Conservation (phyloP, 37 sponge, comb jelly and placozoan genomes). For the Bolinopsis microptera region DNA sequence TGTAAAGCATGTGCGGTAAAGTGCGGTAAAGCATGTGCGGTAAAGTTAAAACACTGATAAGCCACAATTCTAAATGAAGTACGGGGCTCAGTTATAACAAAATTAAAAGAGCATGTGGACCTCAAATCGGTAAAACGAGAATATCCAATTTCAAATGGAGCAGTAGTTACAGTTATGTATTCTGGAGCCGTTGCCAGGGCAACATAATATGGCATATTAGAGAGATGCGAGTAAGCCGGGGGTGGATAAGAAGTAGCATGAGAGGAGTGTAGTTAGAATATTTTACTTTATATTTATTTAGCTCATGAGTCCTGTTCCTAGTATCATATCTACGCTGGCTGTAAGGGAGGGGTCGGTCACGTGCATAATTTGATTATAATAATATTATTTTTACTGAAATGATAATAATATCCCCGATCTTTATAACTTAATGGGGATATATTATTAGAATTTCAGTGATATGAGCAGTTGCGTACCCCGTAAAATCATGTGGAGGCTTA, state of each 20-base stretch:
- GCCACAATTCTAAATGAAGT: neutral
- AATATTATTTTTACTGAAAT: too few relatives aligned
- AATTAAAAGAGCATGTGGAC: neutral
- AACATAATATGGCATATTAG: constrained; percentile 48
- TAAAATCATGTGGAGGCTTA: too few relatives aligned
- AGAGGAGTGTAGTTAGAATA: neutral
- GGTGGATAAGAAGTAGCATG: neutral
- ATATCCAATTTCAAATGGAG: constrained; percentile 31
- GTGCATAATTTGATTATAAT: too few relatives aligned
- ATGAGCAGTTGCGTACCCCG: too few relatives aligned
- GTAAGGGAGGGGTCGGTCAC: too few relatives aligned
- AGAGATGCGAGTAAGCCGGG: neutral
- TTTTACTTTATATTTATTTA: too few relatives aligned
- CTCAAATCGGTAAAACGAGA: constrained; percentile 26
- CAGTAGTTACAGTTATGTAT: neutral
- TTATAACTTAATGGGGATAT: too few relatives aligned
- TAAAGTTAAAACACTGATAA: neutral
- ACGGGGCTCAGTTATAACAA: neutral
- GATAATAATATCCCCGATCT: too few relatives aligned
- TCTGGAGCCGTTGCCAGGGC: neutral
- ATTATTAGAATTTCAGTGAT: too few relatives aligned
- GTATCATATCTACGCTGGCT: too few relatives aligned
- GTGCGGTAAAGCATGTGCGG: neutral
- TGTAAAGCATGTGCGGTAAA: too few relatives aligned
- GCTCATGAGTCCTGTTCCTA: too few relatives aligned